Evolutionary conservation across 2,797 vertebrate genomes (phyloP), one percentile per base, ranked within the genome.

Genomic region (Amazona ochrocephala): DNA sequence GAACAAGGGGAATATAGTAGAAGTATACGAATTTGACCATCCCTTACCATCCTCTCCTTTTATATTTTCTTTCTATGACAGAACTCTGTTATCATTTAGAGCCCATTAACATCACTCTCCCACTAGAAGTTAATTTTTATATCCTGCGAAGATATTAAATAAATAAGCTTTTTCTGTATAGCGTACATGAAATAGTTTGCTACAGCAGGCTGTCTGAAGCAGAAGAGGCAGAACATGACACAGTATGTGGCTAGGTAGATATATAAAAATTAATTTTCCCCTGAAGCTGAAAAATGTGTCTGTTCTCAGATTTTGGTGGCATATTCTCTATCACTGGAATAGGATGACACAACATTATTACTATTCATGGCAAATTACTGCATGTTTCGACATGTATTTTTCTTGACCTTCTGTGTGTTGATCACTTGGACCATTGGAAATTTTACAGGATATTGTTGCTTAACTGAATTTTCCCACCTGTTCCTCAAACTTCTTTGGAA

Each of bases 61-160:
- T 67, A 47, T 71, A 58, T 77, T 91, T 96, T 71, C 37, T 89
- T 90, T 89, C 16, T 66, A 80, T 9, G 22, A n/a, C 17, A 87
- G n/a, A 80, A n/a, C 26, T 86, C 37, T 71, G 30, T 51, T 89
- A 48, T 29, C 7, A 51, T 85, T 87, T 84, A 72, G 42, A 87
- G n/a, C 7, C 0, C 0, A 89, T 78, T 94, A 90, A 85, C 50
- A 68, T 50, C 12, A n/a, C 7, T 47, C 9, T 44, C 39, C 30
- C 22, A 85, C 82, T 90, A 80, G 62, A 94, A 75, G 60, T 62
- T 87, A 77, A 41, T 54, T 94, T 94, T 75, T 87, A 82, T 80
- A 80, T 51, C 18, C 26, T 34, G 72, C 32, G 89, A 77, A 68
- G 90, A 42, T 27, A 71, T 61, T 70, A 10, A 0, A 37, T 65